Evolutionary conservation across 2,888 invertebrate species (phyloP).

Genomic region (Blastobasis adustella): DNA sequence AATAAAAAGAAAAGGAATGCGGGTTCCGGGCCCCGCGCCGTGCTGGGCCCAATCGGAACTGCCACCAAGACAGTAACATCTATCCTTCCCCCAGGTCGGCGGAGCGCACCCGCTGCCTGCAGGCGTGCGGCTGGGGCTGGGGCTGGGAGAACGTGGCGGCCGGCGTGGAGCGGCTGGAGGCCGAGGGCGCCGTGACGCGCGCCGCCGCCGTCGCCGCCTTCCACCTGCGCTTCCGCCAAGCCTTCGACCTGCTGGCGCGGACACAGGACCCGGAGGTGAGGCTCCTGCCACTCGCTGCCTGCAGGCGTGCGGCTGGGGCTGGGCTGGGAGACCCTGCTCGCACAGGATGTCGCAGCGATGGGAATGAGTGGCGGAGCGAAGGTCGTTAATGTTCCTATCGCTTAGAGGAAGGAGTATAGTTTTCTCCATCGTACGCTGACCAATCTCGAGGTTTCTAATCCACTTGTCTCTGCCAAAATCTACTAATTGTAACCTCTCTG

Average conservation of each 20-base stretch:
- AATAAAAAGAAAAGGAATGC: too few species aligned
- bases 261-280: slow-evolving; percentile 56
- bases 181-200: slow-evolving; percentile 81
- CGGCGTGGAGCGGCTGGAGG: slow-evolving; percentile 78
- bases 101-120: slow-evolving; percentile 86
- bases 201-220: slow-evolving; percentile 95
- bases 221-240: slow-evolving; percentile 87
- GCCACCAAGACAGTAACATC: too few species aligned
- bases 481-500: too few species aligned
- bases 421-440: too few species aligned
- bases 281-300: neutral
- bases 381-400: too few species aligned
- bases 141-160: slow-evolving; percentile 78
- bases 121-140: slow-evolving; percentile 92
- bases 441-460: too few species aligned
- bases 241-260: slow-evolving; percentile 89
- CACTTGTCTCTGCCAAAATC: too few species aligned
- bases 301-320: neutral
- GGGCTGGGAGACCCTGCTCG: neutral
- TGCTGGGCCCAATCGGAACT: too few species aligned
- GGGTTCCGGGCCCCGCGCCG: too few species aligned
- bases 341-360: too few species aligned
- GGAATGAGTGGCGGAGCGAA: too few species aligned
- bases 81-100: slow-evolving; percentile 62
- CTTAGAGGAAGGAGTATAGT: too few species aligned